Evolutionary conservation across 2,888 invertebrate species (phyloP).

Genomic region (Hartigia nigra): DNA sequence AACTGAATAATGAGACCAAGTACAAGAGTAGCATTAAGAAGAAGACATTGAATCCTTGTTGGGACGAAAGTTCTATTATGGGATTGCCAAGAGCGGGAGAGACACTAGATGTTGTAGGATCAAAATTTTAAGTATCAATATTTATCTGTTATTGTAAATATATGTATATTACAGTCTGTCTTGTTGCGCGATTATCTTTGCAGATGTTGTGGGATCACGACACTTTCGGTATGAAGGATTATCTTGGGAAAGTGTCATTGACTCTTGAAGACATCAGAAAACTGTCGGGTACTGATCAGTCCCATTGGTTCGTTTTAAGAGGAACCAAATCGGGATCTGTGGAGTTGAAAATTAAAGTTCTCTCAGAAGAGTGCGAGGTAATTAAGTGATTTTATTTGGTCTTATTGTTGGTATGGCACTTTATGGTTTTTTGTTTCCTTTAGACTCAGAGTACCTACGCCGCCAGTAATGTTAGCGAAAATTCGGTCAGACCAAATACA

Average conservation of each 20-base stretch:
- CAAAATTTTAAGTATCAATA: not conserved
- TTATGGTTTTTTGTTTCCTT: not conserved
- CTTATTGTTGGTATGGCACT: not conserved
- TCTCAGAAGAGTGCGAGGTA: constrained; percentile 62
- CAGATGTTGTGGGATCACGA: constrained; percentile 70
- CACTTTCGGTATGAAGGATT: constrained; percentile 68
- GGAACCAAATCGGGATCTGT: constrained; percentile 67
- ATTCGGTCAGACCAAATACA: constrained; percentile 38
- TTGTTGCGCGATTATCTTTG: not conserved
- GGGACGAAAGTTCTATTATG: constrained; percentile 69
- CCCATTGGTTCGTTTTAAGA: constrained; percentile 65
- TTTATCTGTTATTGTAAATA: not conserved
- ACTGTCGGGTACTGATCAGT: constrained; percentile 63
- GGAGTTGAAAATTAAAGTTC: constrained; percentile 65
- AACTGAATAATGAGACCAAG: constrained; percentile 66
- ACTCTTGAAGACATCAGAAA: constrained; percentile 66
- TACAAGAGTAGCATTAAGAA: constrained; percentile 69
- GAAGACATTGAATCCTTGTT: constrained; percentile 68
- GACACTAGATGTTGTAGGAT: constrained; percentile 66
- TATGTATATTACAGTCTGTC: not conserved
- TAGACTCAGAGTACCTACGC: constrained; percentile 57
- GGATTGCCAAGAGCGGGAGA: constrained; percentile 65
- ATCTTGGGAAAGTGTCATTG: constrained; percentile 67
- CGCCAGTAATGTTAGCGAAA: constrained; percentile 53
- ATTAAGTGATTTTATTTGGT: not conserved